Conservation (phyloP, 2,888 invertebrate genomes). For the Caenorhabditis zanzibari region DNA sequence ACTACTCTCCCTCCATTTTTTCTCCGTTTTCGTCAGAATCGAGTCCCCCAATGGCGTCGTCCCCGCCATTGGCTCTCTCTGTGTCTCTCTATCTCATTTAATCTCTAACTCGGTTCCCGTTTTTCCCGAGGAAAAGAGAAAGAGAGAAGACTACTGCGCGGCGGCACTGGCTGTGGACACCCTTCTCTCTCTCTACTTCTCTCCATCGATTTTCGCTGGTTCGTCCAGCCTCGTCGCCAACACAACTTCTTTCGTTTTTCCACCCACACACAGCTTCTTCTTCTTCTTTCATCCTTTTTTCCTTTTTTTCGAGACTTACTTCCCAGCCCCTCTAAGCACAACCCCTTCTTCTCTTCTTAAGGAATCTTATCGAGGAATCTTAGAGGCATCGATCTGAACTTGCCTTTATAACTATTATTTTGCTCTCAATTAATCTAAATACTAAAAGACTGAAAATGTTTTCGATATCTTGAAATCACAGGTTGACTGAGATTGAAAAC, state of each 20-base stretch:
- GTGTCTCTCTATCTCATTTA: conserved; percentile 29
- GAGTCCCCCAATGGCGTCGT: conserved; percentile 35
- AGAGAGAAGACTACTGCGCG: conserved; percentile 56
- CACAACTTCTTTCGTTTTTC: conserved; percentile 50
- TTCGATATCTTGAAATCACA: too few species aligned
- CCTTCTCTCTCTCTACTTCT: conserved; percentile 50
- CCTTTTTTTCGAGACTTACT: not conserved
- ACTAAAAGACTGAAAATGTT: too few species aligned
- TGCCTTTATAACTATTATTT: too few species aligned
- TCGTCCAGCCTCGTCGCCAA: conserved; percentile 56
- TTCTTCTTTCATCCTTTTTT: too few species aligned
- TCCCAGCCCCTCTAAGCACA: not conserved
- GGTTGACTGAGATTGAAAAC: not conserved
- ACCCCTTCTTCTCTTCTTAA: not conserved
- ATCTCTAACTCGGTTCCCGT: conserved; percentile 29
- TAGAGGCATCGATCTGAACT: not conserved
- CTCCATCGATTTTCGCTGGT: conserved; percentile 59
- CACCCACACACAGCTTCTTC: conserved; percentile 43
- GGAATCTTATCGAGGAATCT: conserved; percentile 21
- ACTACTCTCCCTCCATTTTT: not conserved
- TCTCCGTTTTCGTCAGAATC: not conserved
- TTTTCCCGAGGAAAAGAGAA: conserved; percentile 49
- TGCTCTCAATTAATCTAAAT: too few species aligned
- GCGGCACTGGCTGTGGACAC: conserved; percentile 46
- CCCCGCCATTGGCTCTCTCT: conserved; percentile 18